A percentile compares a stretch with the other conserved stretches of the same genome.
These are phyloP conservation scores for Oreochromis tanganicae DNA, from an alignment of 2,113 vertebrate genomes.

Conservation along the genomic window DNA sequence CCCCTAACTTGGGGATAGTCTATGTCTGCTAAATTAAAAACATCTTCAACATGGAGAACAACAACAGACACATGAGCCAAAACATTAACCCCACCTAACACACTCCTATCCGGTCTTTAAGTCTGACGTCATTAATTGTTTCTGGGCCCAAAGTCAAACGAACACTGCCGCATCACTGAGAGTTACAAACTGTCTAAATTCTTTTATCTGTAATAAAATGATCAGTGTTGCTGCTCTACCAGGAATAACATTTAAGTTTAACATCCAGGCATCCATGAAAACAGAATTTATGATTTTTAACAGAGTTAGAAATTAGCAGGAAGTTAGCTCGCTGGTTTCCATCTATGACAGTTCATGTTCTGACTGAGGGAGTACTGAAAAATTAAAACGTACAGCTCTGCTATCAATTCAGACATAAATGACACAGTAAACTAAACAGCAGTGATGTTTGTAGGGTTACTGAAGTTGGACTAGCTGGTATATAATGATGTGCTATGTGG, in stretches of 20 bases:
- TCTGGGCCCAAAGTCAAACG: neutral
- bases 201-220: neutral
- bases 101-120: accelerated
- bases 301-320: neutral
- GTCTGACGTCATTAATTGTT: neutral
- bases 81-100: neutral
- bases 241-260: neutral
- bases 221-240: accelerated
- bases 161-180: neutral
- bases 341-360: neutral
- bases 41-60: neutral
- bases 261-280: neutral
- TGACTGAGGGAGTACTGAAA: neutral
- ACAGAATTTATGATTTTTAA: neutral
- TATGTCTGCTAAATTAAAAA: neutral
- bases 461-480: neutral
- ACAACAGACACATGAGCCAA: neutral
- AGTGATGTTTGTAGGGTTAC: neutral
- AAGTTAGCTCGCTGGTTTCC: neutral
- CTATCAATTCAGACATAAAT: neutral
- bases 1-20: accelerated
- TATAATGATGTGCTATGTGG: neutral
- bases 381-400: neutral
- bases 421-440: neutral
- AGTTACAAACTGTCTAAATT: neutral